Conservation (phyloP, 2,797 vertebrate genomes). For the Neosilurus hyrtlii region DNA sequence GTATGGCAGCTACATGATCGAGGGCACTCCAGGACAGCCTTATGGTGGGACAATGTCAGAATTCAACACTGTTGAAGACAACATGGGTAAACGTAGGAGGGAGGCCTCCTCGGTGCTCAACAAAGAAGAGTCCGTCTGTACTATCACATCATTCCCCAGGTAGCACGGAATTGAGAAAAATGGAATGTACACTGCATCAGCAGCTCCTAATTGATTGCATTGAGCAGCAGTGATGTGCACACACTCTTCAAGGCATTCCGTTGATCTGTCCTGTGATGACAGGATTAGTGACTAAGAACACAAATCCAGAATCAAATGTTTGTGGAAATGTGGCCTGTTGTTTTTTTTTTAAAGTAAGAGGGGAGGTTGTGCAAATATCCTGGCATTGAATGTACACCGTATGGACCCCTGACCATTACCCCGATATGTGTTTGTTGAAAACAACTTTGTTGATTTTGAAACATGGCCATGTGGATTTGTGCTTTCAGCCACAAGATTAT, state of each 20-base stretch:
- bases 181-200: not conserved
- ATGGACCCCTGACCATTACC: too few relatives aligned
- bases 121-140: slow-evolving; percentile 84
- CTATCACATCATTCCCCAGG: slow-evolving; percentile 95
- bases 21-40: slow-evolving; percentile 94
- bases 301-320: not conserved
- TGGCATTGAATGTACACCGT: too few relatives aligned
- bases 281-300: not conserved
- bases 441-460: not conserved
- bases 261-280: not conserved
- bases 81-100: slow-evolving; percentile 90
- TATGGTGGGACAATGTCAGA: slow-evolving; percentile 98
- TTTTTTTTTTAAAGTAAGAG: too few relatives aligned
- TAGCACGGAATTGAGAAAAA: slow-evolving; percentile 53
- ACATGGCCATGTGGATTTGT: not conserved
- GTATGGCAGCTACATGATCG: slow-evolving; percentile 98
- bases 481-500: not conserved
- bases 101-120: slow-evolving; percentile 87
- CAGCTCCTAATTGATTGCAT: not conserved
- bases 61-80: slow-evolving; percentile 97
- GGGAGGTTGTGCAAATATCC: not conserved
- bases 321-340: not conserved
- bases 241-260: not conserved
- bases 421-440: too few relatives aligned
- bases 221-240: not conserved